phyloP scores from a whole-genome alignment of 2,888 invertebrate genomes.

The Trachelus stipa region DNA sequence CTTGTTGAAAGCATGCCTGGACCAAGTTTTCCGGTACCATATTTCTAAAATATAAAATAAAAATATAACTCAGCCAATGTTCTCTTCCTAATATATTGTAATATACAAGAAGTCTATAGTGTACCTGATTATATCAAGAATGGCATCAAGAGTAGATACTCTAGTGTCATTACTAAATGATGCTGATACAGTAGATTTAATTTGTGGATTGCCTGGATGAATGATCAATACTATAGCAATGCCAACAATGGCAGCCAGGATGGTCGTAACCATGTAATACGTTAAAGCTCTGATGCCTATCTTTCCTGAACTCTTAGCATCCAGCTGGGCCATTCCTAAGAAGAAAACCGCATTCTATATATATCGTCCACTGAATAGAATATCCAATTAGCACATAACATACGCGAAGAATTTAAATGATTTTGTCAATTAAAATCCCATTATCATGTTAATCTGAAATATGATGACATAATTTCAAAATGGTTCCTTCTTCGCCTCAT shows the following conservation, averaged over 20 bases:
- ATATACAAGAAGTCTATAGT: background rate
- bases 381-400: background rate
- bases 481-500: background rate
- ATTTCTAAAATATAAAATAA: constrained; percentile 65
- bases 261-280: constrained; percentile 76
- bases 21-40: constrained; percentile 74
- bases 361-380: background rate
- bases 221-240: constrained; percentile 74
- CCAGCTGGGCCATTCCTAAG: constrained; percentile 74
- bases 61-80: constrained; percentile 1
- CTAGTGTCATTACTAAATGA: constrained; percentile 48
- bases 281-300: constrained; percentile 74
- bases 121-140: constrained; percentile 72
- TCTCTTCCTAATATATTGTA: background rate
- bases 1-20: constrained; percentile 72
- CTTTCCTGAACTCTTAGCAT: constrained; percentile 73
- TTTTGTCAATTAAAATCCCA: background rate
- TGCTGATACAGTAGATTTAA: constrained; percentile 54
- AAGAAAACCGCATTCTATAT: constrained; percentile 12
- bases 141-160: constrained; percentile 71
- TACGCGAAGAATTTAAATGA: background rate
- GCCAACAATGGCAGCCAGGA: constrained; percentile 74
- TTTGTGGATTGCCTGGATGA: constrained; percentile 73
- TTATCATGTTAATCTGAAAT: background rate
- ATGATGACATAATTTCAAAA: background rate